phyloP scores from a whole-genome alignment of 2,888 invertebrate species.

The Zaprionus bogoriensis region DNA sequence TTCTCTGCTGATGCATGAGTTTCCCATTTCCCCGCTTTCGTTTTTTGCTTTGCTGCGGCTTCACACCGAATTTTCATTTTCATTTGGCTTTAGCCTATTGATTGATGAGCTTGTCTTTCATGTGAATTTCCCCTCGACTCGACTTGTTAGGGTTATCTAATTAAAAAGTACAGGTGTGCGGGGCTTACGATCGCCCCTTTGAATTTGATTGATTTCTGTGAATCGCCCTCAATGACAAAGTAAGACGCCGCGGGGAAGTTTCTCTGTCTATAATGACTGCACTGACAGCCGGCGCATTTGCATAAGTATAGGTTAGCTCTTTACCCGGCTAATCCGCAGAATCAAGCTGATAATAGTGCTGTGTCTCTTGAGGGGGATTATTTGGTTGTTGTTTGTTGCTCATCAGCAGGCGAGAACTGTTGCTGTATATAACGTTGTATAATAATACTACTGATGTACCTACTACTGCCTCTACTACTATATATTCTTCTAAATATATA shows the following conservation, averaged over 20 bases:
- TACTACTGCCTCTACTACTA: no score
- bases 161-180: slow-evolving; percentile 28
- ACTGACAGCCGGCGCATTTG: neutral
- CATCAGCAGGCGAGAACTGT: no score
- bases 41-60: slow-evolving; percentile 37
- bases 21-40: slow-evolving; percentile 45
- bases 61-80: slow-evolving; percentile 14
- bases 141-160: no score
- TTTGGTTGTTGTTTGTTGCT: no score
- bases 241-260: neutral
- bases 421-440: no score
- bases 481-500: no score
- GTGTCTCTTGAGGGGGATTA: neutral
- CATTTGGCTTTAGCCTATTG: neutral
- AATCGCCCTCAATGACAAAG: slow-evolving; percentile 26
- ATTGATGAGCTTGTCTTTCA: slow-evolving; percentile 5
- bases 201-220: slow-evolving; percentile 44
- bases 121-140: slow-evolving; percentile 29
- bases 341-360: neutral
- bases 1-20: slow-evolving; percentile 65
- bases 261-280: slow-evolving; percentile 33
- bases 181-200: neutral
- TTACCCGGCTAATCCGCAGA: neutral
- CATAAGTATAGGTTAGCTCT: no score
- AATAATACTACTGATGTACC: no score